Evolutionary conservation across 1,140 invertebrate species (phyloP), one percentile per base, ranked within the genome.

Genomic region (Babylonia areolata): DNA sequence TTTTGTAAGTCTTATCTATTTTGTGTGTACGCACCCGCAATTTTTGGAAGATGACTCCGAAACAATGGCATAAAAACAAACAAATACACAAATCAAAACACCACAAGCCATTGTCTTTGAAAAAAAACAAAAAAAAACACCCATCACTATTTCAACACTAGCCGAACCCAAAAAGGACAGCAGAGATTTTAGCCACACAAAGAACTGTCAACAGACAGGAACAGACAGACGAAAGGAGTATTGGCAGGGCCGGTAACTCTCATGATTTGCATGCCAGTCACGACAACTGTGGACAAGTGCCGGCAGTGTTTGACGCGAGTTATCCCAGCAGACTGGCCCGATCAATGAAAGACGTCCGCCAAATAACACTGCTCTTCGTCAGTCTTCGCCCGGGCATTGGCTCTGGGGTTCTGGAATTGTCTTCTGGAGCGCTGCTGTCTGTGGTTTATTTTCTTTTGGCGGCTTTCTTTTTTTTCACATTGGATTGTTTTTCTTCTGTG

Each of bases 221-320:
- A 77, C 15, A 37, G 20, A 77, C 75, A 40, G 75, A 39, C 46
- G 69, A 46, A 73, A 46, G 64, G 46, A 73, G n/a, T 84, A 84
- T 73, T 75, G 69, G 64, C 64, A 84, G 82, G 82, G 75, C 37
- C 64, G 64, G 82, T 84, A 84, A 84, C 69, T 84, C 82, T 71
- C 42, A 84, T 73, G 64, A 84, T 84, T 75, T 84, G 82, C 82
- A 84, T 84, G 82, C 82, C 54, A 58, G 69, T 39, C 82, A 84
- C 82, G 82, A 42, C 64, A 73, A 42, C 64, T 82, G 20, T 71
- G 64, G 82, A 84, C 82, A 84, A 84, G 82, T 64, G 69, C 64
- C 64, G 82, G 82, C 75, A 69, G 82, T 84, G 69, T 84, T 84
- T 84, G 82, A 84, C 82, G 82, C 82, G 82, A 71, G 82, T 84